phyloP scores from a whole-genome alignment of 2,113 vertebrate genomes.

The Phoenicopterus ruber region DNA sequence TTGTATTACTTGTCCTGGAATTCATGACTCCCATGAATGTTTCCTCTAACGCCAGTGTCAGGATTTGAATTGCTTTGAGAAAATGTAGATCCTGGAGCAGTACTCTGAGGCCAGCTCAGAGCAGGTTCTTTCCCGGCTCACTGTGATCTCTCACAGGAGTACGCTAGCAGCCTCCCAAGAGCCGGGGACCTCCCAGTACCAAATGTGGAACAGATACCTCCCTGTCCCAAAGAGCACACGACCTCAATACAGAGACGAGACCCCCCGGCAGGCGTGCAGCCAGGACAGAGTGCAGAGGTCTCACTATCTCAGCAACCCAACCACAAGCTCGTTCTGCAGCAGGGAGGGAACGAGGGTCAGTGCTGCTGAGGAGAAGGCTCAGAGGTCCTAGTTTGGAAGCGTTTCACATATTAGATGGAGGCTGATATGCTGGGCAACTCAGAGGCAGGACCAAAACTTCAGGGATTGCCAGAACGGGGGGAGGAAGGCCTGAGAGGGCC shows the following conservation, averaged over 20 bases:
- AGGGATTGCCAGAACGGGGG: background rate
- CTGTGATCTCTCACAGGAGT: background rate
- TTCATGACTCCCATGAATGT: background rate
- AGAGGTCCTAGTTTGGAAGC: background rate
- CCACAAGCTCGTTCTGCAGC: background rate
- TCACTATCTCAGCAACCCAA: background rate
- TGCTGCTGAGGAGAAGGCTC: background rate
- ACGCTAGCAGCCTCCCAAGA: background rate
- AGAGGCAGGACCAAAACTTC: background rate
- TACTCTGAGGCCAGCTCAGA: background rate
- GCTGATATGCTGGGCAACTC: background rate
- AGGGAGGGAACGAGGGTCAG: background rate
- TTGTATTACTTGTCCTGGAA: background rate
- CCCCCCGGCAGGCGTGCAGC: background rate
- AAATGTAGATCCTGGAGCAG: background rate
- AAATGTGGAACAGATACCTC: background rate
- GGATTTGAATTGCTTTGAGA: background rate
- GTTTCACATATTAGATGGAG: background rate
- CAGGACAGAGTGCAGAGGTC: background rate
- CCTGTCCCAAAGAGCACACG: background rate
- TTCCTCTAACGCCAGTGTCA: background rate
- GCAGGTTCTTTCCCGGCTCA: background rate
- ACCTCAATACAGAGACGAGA: background rate
- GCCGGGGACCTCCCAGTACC: background rate
- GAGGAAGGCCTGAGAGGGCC: background rate